Base-by-base conservation (phyloP, 2,888 invertebrate species). In the Hemithea aestivaria region DNA sequence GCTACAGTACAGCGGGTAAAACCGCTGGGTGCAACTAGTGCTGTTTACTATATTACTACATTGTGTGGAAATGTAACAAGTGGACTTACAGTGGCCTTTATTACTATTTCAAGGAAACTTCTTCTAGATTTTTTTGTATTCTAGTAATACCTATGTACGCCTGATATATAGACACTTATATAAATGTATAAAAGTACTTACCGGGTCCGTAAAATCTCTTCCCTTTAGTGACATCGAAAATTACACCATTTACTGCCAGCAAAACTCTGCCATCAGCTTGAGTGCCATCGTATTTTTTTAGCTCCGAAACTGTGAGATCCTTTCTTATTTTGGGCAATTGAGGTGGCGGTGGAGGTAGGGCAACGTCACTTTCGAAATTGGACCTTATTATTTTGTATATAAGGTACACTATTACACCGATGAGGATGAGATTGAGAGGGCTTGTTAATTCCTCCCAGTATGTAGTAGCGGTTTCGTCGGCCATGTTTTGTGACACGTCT, bases 151-250 rank as follows among this genome's bases (percentile, higher is more conserved):
- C n/a, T n/a, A n/a, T n/a, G n/a, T n/a, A n/a, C n/a, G n/a, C n/a
- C n/a, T n/a, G n/a, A n/a, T 25, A 25, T n/a, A 29, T 16, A 16
- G 5, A 55, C 36, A 29, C 39, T 28, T 46, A 46, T 27, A 45
- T 45, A 45, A 36, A 36, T 38, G 42, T 16, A 16, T 16, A 16
- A 51, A 51, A 49, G 48, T 47, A 73, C 81, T 74, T 85, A 97
- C 97, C 97, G 71, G 97, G 97, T 5, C 98, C 98, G 78, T 98
- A 98, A 79, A 96, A 97, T 49, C 92, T 88, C 71, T 93, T 94
- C 40, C 96, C 97, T 70, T 89, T 92, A 11, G 98, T 97, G 49
- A 96, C 97, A 88, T 99, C 98, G 82, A 96, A 99, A 24, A 98
- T 94, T 71, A 92, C 95, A 36, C 96, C 95, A 75, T 98, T 97